Percentiles rank a stretch among this genome's conserved stretches.
phyloP scores from a whole-genome alignment of 2,888 invertebrate species.

The Encarsia formosa region DNA sequence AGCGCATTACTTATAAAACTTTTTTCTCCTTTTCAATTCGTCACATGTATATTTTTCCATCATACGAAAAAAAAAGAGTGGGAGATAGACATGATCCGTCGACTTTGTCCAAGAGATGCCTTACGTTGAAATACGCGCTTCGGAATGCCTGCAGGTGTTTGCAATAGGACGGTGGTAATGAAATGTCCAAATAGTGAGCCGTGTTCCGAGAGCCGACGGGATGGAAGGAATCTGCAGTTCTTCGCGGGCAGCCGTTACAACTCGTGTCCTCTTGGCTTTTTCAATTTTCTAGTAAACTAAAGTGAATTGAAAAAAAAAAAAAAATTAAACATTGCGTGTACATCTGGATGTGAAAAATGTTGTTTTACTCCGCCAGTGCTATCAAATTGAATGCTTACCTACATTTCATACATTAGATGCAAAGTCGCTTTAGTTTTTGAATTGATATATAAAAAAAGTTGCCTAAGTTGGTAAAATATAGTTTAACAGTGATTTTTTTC shows the following conservation, averaged over 20 bases:
- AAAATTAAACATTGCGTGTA: no score
- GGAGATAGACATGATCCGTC: background rate
- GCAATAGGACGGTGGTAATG: slow-evolving; percentile 25
- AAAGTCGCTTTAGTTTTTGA: no score
- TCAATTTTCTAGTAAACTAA: background rate
- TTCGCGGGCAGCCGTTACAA: slow-evolving; percentile 24
- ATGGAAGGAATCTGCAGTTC: slow-evolving; percentile 27
- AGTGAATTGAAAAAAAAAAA: no score
- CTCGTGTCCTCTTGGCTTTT: slow-evolving; percentile 6
- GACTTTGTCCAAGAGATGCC: slow-evolving; percentile 18
- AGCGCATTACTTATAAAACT: background rate
- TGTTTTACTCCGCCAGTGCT: no score
- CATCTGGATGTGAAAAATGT: no score
- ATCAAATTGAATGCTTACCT: no score
- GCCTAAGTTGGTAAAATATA: no score
- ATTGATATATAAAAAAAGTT: no score
- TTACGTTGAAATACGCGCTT: slow-evolving; percentile 10
- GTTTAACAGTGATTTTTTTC: no score
- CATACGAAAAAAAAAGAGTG: background rate
- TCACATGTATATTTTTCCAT: background rate
- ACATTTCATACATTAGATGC: no score
- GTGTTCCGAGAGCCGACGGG: slow-evolving; percentile 16
- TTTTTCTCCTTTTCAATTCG: background rate
- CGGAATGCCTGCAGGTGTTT: slow-evolving; percentile 22
- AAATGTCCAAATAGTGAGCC: slow-evolving; percentile 21